A percentile compares a stretch with the other conserved stretches of the same genome.
Evolutionary conservation across 2,797 vertebrate genomes (phyloP).

Genomic region (Sebastes trivittatus): DNA sequence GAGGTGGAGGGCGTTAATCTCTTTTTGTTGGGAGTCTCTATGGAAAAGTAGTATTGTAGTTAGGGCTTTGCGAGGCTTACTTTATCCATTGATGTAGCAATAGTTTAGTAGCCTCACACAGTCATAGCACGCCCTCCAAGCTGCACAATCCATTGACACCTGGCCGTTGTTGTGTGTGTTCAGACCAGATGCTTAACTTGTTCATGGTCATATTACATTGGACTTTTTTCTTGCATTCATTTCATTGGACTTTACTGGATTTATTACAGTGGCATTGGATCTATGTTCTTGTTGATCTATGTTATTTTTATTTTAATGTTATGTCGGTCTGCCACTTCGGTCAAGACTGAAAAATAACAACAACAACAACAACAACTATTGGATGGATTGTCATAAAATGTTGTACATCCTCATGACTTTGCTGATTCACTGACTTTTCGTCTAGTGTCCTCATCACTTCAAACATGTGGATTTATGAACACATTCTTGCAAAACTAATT

Average conservation of each 20-base stretch:
- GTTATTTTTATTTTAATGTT: not conserved
- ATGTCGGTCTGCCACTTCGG: not conserved
- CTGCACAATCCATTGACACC: not conserved
- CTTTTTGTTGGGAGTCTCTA: not conserved
- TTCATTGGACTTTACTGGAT: not conserved
- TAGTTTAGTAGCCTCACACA: not conserved
- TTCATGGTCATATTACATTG: not conserved
- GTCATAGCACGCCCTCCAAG: not conserved
- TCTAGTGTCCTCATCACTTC: not conserved
- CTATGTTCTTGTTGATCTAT: not conserved
- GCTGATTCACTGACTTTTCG: not conserved
- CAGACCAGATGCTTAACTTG: not conserved
- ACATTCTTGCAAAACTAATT: not conserved
- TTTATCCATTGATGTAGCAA: not conserved
- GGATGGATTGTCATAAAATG: not conserved
- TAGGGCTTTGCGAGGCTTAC: not conserved
- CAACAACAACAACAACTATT: not conserved
- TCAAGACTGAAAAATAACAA: not conserved
- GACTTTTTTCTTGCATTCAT: not conserved
- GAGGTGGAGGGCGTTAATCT: not conserved
- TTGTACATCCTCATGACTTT: not conserved
- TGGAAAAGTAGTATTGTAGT: not conserved
- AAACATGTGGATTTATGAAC: not conserved
- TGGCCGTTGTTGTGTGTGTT: no score
- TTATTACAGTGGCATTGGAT: not conserved